Conservation (phyloP, 2,113 vertebrate species). For the Barnardius zonarius region DNA sequence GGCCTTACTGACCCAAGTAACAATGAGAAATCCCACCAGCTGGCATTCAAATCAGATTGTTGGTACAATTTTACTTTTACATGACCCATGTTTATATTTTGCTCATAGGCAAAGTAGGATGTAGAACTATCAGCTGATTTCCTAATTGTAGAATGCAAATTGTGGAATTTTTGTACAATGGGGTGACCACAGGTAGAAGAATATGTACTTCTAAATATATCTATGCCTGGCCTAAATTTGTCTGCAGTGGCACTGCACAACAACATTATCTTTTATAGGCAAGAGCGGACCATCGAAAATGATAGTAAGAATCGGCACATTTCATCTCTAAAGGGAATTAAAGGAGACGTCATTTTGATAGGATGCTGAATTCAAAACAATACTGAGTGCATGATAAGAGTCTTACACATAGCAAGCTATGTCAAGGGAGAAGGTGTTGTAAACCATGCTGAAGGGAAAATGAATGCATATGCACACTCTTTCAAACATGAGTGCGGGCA, state of each 20-base stretch:
- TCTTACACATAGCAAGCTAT: background rate
- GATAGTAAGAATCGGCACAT: background rate
- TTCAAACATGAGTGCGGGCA: background rate
- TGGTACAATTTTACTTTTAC: background rate
- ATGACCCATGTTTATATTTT: too few species aligned
- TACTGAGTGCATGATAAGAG: background rate
- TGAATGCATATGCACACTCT: too few species aligned
- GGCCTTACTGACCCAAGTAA: background rate
- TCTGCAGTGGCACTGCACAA: background rate
- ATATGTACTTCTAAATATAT: too few species aligned
- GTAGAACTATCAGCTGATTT: too few species aligned
- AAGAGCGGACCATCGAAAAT: background rate
- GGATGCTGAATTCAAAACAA: background rate
- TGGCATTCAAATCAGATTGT: background rate
- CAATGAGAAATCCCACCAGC: background rate
- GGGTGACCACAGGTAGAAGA: too few species aligned
- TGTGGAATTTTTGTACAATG: too few species aligned
- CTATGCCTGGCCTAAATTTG: background rate
- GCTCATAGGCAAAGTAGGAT: too few species aligned
- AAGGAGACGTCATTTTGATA: rapidly evolving
- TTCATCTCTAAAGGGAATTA: background rate
- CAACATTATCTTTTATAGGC: background rate
- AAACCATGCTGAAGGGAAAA: background rate
- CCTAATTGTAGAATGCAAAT: too few species aligned
- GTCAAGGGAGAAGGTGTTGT: background rate